Percentiles rank a stretch among this genome's conserved stretches.
These are phyloP conservation scores for Tichodroma muraria DNA, from an alignment of 2,113 vertebrate genomes.

Conservation along the genomic window DNA sequence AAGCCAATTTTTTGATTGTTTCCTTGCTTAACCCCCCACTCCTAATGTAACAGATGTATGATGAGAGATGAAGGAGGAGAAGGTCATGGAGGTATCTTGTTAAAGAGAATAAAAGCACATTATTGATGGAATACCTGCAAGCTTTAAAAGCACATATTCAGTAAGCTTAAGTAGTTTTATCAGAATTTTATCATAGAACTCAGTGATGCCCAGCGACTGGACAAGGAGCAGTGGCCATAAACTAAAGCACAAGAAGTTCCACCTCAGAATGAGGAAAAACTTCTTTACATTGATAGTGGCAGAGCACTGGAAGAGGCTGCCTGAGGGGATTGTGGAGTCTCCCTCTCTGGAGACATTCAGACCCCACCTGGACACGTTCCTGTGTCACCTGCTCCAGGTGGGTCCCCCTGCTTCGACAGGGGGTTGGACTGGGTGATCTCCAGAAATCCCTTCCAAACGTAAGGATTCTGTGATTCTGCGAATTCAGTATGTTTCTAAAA, in stretches of 20 bases:
- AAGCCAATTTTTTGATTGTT: background rate
- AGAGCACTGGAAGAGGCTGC: background rate
- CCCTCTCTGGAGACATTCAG: background rate
- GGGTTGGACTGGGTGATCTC: background rate
- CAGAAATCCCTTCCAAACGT: background rate
- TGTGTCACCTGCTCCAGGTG: background rate
- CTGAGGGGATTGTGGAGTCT: background rate
- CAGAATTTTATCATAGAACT: background rate
- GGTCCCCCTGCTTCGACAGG: accelerated
- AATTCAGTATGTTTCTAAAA: background rate
- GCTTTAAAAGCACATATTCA: background rate
- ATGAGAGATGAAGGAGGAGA: background rate
- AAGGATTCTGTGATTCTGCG: background rate
- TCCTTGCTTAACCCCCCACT: background rate
- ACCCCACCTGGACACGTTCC: background rate
- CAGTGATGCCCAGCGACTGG: background rate
- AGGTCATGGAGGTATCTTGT: background rate
- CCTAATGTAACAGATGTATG: background rate
- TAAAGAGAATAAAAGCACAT: background rate
- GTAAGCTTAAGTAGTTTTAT: background rate
- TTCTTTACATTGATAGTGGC: background rate
- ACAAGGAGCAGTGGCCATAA: background rate
- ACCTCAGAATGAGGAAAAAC: background rate
- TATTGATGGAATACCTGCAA: background rate
- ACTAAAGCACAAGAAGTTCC: background rate